Percentiles rank a stretch among this genome's conserved stretches.
Conservation (phyloP, 2,888 invertebrate genomes). For the Hydrotaea diabolus region DNA sequence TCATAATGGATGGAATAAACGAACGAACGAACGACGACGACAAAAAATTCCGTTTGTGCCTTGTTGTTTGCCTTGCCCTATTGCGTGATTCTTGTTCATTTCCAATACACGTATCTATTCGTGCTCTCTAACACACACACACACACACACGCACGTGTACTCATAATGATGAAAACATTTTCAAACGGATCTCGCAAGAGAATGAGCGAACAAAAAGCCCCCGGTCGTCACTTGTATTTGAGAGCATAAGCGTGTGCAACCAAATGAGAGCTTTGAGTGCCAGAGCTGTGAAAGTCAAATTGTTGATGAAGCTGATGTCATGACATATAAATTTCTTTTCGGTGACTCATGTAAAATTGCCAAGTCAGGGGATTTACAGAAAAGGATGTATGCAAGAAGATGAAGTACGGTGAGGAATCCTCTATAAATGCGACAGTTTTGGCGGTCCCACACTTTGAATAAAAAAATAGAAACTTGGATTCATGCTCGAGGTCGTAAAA, state of each 20-base stretch:
- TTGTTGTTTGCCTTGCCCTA: conserved; percentile 80
- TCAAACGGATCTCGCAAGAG: neutral
- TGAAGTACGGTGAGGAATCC: too few relatives aligned
- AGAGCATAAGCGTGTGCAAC: neutral
- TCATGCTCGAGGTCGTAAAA: too few relatives aligned
- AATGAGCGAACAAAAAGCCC: neutral
- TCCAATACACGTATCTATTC: neutral
- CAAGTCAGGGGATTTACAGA: neutral
- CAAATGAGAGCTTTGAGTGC: neutral
- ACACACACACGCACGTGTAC: too few relatives aligned
- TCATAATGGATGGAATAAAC: conserved; percentile 31
- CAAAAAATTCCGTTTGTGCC: conserved; percentile 69
- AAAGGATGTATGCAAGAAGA: neutral
- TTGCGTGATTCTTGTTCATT: conserved; percentile 78
- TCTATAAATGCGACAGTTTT: too few relatives aligned
- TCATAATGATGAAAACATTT: neutral
- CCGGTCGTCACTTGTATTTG: neutral
- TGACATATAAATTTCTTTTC: neutral
- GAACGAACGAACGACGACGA: conserved; percentile 51
- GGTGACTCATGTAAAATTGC: neutral
- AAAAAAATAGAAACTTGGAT: too few relatives aligned
- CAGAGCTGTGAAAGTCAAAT: conserved; percentile 23
- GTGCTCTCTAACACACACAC: too few relatives aligned
- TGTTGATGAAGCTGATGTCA: neutral
- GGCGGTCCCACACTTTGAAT: too few relatives aligned